Conservation (phyloP, 2,113 vertebrate species). For the Micronisus gabar region DNA sequence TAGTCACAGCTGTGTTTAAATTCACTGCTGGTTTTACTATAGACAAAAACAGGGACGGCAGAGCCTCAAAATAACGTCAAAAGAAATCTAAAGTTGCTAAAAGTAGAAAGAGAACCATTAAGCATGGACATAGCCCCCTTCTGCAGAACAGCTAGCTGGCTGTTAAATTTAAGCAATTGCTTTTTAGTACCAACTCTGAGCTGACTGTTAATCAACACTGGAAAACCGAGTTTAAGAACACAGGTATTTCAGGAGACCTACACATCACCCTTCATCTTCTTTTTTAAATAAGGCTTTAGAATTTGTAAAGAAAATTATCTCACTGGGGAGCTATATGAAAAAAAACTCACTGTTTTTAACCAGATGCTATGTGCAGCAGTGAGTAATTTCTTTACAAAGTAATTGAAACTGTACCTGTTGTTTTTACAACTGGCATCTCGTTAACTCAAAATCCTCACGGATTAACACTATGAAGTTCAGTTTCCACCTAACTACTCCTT, state of each 20-base stretch:
- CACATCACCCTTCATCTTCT: not conserved
- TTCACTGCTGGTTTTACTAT: not conserved
- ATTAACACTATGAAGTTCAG: not conserved
- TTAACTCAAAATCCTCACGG: not conserved
- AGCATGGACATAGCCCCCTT: not conserved
- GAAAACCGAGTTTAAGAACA: not conserved
- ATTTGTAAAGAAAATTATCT: not conserved
- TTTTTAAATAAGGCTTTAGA: not conserved
- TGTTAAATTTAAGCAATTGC: not conserved
- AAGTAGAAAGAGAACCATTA: not conserved
- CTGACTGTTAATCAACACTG: not conserved
- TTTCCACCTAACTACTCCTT: not conserved
- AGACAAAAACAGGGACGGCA: not conserved
- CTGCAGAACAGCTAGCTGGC: not conserved
- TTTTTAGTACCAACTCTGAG: not conserved
- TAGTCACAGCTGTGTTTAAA: not conserved
- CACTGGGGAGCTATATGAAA: not conserved
- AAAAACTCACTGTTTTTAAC: not conserved
- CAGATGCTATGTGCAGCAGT: not conserved
- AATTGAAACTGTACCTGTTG: not conserved
- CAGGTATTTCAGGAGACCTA: not conserved
- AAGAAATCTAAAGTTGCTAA: not conserved
- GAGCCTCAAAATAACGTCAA: not conserved
- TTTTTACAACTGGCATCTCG: not conserved
- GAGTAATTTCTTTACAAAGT: not conserved